phyloP scores from a whole-genome alignment of 1,140 invertebrate species.

The Halotydeus destructor region DNA sequence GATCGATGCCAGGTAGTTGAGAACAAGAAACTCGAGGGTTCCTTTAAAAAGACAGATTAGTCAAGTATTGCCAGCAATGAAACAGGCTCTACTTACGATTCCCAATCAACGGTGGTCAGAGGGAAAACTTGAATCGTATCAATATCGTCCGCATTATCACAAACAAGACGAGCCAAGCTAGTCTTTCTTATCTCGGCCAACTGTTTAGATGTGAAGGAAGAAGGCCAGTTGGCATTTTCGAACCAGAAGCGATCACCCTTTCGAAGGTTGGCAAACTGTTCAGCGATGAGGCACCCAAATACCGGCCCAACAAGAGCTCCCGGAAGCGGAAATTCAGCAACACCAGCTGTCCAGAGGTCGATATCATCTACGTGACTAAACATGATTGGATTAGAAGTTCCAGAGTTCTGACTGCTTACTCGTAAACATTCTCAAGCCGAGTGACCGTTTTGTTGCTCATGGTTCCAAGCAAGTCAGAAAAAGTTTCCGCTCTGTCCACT shows the following conservation, averaged over 20 bases:
- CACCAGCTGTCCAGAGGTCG: slow-evolving; percentile 33
- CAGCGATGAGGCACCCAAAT: slow-evolving; percentile 34
- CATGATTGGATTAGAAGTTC: slow-evolving; percentile 4
- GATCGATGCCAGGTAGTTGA: slow-evolving; percentile 25
- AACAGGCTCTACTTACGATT: slow-evolving; percentile 45
- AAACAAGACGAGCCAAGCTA: slow-evolving; percentile 69
- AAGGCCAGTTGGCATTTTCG: slow-evolving; percentile 59
- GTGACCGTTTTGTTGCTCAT: slow-evolving; percentile 34
- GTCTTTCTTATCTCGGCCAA: slow-evolving; percentile 76
- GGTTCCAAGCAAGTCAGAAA: slow-evolving; percentile 44
- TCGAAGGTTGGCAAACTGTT: slow-evolving; percentile 36
- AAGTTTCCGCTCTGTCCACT: slow-evolving; percentile 36
- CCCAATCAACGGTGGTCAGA: slow-evolving; percentile 24
- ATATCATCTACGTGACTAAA: slow-evolving; percentile 35
- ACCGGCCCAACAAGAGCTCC: slow-evolving; percentile 34
- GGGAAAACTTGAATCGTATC: slow-evolving; percentile 47
- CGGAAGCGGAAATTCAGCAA: slow-evolving; percentile 30
- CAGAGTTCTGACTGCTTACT: slow-evolving; percentile 17
- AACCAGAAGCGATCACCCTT: slow-evolving; percentile 91
- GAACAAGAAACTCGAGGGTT: slow-evolving; percentile 30
- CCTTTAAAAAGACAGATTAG: slow-evolving; percentile 10
- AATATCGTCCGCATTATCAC: slow-evolving; percentile 71
- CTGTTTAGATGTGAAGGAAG: slow-evolving; percentile 64
- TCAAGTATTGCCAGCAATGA: too few species aligned
- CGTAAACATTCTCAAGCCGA: slow-evolving; percentile 26